phyloP scores from a whole-genome alignment of 2,113 vertebrate genomes.

The Neogobius melanostomus region DNA sequence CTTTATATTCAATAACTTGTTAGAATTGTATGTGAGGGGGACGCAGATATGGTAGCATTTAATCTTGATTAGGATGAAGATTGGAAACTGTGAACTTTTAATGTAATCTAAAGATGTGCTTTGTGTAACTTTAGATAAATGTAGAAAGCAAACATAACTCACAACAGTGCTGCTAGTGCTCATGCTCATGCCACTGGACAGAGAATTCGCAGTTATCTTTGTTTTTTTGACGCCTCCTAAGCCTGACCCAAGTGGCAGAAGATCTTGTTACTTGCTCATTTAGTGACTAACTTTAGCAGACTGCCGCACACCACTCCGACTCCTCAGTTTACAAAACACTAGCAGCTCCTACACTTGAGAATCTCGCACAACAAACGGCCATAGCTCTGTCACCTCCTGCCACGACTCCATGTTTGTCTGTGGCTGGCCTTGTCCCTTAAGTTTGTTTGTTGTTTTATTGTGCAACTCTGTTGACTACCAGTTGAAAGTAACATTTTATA shows the following conservation, averaged over 20 bases:
- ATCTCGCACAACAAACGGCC: conserved; percentile 43
- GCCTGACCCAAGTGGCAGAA: conserved; percentile 40
- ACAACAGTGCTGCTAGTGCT: too few relatives aligned
- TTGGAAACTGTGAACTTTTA: neutral
- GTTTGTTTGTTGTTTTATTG: conserved; percentile 61
- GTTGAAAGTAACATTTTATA: too few relatives aligned
- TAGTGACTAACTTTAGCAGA: conserved; percentile 40
- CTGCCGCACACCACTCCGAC: conserved; percentile 22
- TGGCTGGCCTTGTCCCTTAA: conserved; percentile 64
- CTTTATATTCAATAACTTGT: neutral
- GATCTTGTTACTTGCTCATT: conserved; percentile 55
- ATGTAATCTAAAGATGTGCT: too few relatives aligned
- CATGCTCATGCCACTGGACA: neutral
- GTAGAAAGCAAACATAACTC: too few relatives aligned
- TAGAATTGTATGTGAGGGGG: neutral
- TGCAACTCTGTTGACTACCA: conserved; percentile 41
- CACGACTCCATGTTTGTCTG: conserved; percentile 67
- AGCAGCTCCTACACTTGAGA: conserved; percentile 38
- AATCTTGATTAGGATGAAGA: neutral
- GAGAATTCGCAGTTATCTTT: neutral
- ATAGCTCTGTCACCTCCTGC: conserved; percentile 56
- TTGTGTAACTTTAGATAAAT: too few relatives aligned
- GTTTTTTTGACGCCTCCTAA: conserved; percentile 20
- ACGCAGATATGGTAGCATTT: neutral
- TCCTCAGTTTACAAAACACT: conserved; percentile 59